Conservation (phyloP, 2,888 invertebrate species). For the Lysandra coridon region DNA sequence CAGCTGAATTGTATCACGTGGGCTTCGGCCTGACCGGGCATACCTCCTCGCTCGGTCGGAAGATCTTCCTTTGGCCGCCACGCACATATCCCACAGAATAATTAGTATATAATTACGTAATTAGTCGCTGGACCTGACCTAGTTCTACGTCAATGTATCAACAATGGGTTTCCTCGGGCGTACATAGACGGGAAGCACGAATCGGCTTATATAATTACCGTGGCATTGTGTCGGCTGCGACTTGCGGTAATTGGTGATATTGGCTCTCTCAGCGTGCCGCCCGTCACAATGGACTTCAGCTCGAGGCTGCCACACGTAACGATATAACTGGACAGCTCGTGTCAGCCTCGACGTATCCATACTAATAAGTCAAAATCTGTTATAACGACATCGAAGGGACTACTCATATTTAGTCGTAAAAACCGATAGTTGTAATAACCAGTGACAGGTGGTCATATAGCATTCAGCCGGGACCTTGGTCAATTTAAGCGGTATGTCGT, state of each 20-base stretch:
- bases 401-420: too few relatives aligned
- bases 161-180: background rate
- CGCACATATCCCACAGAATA: too few relatives aligned
- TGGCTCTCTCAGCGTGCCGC: background rate
- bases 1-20: too few relatives aligned
- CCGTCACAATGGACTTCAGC: background rate
- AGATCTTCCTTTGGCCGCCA: too few relatives aligned
- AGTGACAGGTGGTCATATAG: too few relatives aligned
- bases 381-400: too few relatives aligned
- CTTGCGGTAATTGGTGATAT: conserved; percentile 20
- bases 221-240: background rate
- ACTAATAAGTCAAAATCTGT: too few relatives aligned
- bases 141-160: background rate
- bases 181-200: background rate
- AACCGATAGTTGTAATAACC: too few relatives aligned
- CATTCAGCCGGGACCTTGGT: too few relatives aligned
- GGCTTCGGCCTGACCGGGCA: too few relatives aligned
- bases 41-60: too few relatives aligned
- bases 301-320: background rate
- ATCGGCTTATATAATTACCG: conserved; percentile 19
- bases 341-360: background rate
- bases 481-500: too few relatives aligned
- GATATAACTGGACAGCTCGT: background rate
- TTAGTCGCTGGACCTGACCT: background rate
- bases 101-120: background rate